A percentile compares a stretch with the other conserved stretches of the same genome.
These are phyloP conservation scores for Penaeus chinensis DNA, from an alignment of 1,140 invertebrate species.

Conservation along the genomic window DNA sequence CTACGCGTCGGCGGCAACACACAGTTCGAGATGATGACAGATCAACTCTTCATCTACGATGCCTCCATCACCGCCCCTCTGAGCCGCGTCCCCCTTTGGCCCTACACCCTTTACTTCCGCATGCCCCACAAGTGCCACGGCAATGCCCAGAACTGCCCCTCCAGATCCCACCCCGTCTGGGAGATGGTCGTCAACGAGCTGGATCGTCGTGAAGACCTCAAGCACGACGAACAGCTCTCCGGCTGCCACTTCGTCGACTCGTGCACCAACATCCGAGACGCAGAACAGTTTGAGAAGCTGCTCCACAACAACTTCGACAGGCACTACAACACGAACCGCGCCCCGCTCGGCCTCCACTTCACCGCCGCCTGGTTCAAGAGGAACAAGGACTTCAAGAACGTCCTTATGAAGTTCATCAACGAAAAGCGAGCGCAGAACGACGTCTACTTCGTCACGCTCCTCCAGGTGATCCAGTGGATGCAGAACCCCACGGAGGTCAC, in stretches of 20 bases:
- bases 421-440: constrained; percentile 89
- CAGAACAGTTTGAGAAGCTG: constrained; percentile 73
- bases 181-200: constrained; percentile 97
- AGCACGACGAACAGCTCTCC: constrained; percentile 88
- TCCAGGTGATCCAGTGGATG: constrained; percentile 96
- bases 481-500: constrained; percentile 92
- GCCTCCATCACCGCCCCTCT: constrained; percentile 92
- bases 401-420: constrained; percentile 93
- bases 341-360: constrained; percentile 94
- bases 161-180: constrained; percentile 90
- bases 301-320: constrained; percentile 94
- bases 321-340: constrained; percentile 91
- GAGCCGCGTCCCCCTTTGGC: constrained; percentile 91
- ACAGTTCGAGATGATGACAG: constrained; percentile 96
- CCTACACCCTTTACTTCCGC: constrained; percentile 93
- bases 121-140: constrained; percentile 96
- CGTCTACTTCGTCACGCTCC: constrained; percentile 87
- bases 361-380: constrained; percentile 95
- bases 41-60: constrained; percentile 94
- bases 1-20: constrained; percentile 92
- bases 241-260: constrained; percentile 93
- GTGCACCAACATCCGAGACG: constrained; percentile 89
- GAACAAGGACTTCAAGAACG: constrained; percentile 92
- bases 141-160: constrained; percentile 91
- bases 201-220: constrained; percentile 89